Conservation (phyloP, 2,797 vertebrate species). For the Epinephelus awoara region DNA sequence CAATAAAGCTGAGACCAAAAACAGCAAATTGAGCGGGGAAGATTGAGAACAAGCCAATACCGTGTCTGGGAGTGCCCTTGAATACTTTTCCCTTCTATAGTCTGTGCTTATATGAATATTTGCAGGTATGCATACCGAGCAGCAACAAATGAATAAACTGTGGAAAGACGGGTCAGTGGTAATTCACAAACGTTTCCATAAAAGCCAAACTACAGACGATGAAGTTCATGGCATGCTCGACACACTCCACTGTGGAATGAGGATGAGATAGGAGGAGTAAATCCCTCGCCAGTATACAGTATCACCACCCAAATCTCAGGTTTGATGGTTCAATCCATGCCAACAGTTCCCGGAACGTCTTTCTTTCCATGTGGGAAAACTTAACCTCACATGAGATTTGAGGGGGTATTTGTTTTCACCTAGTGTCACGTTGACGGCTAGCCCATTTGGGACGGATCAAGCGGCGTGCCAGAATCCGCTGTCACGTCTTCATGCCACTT, state of each 20-base stretch:
- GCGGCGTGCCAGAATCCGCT: slow-evolving; percentile 49
- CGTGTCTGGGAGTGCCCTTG: slow-evolving; percentile 49
- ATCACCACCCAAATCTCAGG: slow-evolving; percentile 74
- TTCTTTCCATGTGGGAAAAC: slow-evolving; percentile 74
- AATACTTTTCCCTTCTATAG: slow-evolving; percentile 29
- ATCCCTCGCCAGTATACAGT: slow-evolving; percentile 34
- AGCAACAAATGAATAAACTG: slow-evolving; percentile 41
- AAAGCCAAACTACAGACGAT: slow-evolving; percentile 56
- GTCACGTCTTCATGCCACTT: slow-evolving; percentile 71
- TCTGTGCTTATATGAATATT: slow-evolving; percentile 32
- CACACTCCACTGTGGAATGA: slow-evolving; percentile 15
- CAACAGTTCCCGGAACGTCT: slow-evolving; percentile 58
- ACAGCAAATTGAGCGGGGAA: slow-evolving; percentile 70
- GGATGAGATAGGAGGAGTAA: slow-evolving; percentile 27
- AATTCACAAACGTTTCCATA: slow-evolving; percentile 55
- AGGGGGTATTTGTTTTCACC: slow-evolving; percentile 72
- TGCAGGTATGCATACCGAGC: slow-evolving; percentile 43
- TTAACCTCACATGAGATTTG: slow-evolving; percentile 65
- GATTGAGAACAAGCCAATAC: slow-evolving; percentile 36
- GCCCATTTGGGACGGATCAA: slow-evolving; percentile 63
- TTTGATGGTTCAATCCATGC: slow-evolving; percentile 59
- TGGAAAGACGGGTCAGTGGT: slow-evolving; percentile 49
- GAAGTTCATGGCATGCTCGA: slow-evolving; percentile 37
- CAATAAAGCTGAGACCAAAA: slow-evolving; percentile 76
- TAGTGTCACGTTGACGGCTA: slow-evolving; percentile 60